A percentile compares a stretch with the other conserved stretches of the same genome.
These are phyloP conservation scores for Apaloderma vittatum DNA, from an alignment of 2,113 vertebrate species.

Conservation along the genomic window DNA sequence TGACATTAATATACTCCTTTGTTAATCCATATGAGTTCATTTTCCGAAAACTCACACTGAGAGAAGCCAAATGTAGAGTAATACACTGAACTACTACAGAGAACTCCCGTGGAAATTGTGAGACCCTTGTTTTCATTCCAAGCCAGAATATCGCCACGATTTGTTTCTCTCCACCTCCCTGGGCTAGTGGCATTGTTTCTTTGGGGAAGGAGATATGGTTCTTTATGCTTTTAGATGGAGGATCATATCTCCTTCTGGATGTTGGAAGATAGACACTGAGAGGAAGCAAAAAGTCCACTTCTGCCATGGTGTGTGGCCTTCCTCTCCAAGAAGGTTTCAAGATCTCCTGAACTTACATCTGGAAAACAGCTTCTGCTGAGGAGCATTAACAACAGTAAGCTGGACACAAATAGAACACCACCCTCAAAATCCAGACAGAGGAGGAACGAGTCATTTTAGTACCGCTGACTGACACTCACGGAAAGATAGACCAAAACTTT, in stretches of 20 bases:
- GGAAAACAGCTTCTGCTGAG: neutral
- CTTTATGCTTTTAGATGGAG: neutral
- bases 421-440: neutral
- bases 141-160: neutral
- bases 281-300: neutral
- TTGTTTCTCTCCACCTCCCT: neutral
- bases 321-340: neutral
- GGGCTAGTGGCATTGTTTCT: neutral
- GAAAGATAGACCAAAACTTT: neutral
- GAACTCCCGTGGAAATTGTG: neutral
- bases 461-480: neutral
- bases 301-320: fast-evolving
- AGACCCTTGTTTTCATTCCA: neutral
- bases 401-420: neutral
- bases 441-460: neutral
- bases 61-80: neutral
- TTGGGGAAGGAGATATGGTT: neutral
- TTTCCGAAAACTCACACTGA: neutral
- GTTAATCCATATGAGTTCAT: too few species aligned
- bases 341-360: neutral
- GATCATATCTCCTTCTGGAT: neutral
- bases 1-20: neutral
- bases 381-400: neutral
- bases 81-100: neutral
- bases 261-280: neutral